Conservation (phyloP, 2,113 vertebrate species). For the Pantherophis guttatus region DNA sequence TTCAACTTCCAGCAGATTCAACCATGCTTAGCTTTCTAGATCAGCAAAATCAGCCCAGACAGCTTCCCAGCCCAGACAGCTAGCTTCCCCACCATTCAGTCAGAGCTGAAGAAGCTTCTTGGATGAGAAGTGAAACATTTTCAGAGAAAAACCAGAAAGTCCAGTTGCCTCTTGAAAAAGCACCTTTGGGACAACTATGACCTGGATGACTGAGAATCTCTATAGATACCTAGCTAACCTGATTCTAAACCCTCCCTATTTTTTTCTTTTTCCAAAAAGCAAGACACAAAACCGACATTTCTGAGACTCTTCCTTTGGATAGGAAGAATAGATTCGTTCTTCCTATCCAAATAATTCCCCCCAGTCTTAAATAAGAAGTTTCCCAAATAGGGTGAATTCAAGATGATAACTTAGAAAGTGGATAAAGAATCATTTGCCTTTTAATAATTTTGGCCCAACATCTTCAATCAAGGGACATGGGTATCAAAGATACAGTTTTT, state of each 20-base stretch:
- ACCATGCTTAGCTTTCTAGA: not conserved
- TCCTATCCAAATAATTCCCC: accelerated
- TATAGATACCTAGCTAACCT: not conserved
- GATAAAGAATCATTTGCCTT: conserved; percentile 7
- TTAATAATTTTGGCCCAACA: conserved; percentile 30
- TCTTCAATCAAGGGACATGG: conserved; percentile 33
- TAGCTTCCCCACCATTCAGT: no score
- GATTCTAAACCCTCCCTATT: not conserved
- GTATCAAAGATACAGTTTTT: conserved; percentile 34
- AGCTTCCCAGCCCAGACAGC: not conserved
- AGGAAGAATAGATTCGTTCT: not conserved
- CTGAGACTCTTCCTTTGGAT: not conserved
- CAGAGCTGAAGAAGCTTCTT: no score
- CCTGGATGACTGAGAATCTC: no score
- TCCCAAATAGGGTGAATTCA: not conserved
- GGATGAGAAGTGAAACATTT: no score
- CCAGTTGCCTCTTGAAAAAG: no score
- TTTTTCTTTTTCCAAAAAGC: not conserved
- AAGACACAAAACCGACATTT: not conserved
- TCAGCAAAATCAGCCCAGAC: not conserved
- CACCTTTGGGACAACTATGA: no score
- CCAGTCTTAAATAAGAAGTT: no score
- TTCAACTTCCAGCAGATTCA: not conserved
- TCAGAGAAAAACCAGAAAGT: no score
- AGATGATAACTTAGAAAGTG: not conserved